Conservation (phyloP, 2,113 vertebrate genomes). For the Pitta sordida region DNA sequence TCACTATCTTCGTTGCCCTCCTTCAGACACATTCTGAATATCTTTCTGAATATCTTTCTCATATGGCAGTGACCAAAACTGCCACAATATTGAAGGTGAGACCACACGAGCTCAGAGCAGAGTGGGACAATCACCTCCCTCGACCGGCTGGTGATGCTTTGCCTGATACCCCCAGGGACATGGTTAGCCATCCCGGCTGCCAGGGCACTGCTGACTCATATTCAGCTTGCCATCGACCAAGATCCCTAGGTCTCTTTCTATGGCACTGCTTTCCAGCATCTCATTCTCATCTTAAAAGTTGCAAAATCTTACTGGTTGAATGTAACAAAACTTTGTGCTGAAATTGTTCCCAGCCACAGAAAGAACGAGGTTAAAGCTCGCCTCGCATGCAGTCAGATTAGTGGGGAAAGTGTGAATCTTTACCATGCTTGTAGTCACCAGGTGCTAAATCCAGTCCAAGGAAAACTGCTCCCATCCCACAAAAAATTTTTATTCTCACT, state of each 20-base stretch:
- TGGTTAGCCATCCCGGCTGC: not conserved
- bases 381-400: not conserved
- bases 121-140: not conserved
- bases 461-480: not conserved
- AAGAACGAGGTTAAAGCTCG: not conserved
- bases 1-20: too few relatives aligned
- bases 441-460: not conserved
- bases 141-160: not conserved
- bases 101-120: not conserved
- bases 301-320: not conserved
- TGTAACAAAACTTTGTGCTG: not conserved
- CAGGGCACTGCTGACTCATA: not conserved
- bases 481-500: not conserved
- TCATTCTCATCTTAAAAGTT: not conserved
- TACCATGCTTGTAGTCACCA: not conserved
- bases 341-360: not conserved
- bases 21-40: too few relatives aligned
- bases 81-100: not conserved
- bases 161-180: not conserved
- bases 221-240: not conserved
- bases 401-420: not conserved
- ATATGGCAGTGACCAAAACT: too few relatives aligned
- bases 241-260: not conserved
- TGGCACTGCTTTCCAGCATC: not conserved
- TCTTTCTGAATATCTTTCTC: too few relatives aligned